phyloP scores from a whole-genome alignment of 2,113 vertebrate species.

The Antechinus flavipes region DNA sequence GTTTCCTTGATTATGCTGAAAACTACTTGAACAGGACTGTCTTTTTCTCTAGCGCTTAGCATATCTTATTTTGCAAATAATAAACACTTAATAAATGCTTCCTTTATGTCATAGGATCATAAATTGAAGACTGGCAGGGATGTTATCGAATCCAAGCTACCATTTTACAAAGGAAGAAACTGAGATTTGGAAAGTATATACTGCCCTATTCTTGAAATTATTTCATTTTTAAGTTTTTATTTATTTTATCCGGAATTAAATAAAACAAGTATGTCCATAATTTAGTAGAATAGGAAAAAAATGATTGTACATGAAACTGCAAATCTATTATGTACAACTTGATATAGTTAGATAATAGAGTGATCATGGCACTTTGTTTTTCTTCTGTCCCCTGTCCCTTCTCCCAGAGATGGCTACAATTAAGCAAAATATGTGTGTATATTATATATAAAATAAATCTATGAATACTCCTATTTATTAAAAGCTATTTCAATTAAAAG shows the following conservation, averaged over 20 bases:
- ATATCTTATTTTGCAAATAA: neutral
- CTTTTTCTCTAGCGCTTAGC: neutral
- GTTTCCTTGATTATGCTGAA: neutral
- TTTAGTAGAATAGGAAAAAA: neutral
- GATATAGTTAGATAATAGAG: neutral
- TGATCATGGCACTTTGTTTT: neutral
- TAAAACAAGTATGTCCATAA: neutral
- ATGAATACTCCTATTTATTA: neutral
- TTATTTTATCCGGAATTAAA: neutral
- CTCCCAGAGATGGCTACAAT: neutral
- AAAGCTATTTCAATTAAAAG: neutral
- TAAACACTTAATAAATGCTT: neutral
- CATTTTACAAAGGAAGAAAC: neutral
- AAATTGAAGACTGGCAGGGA: neutral
- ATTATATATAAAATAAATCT: neutral
- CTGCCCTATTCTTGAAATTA: neutral
- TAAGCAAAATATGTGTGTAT: neutral
- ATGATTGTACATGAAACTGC: neutral
- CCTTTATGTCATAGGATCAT: neutral
- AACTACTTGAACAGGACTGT: neutral
- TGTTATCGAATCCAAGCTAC: neutral
- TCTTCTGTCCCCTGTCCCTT: neutral
- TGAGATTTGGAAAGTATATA: neutral
- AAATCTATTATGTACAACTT: neutral
- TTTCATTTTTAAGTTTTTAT: neutral